A percentile compares a stretch with the other conserved stretches of the same genome.
phyloP scores from a whole-genome alignment of 2,113 vertebrate species.

The Clarias macrocephalus region DNA sequence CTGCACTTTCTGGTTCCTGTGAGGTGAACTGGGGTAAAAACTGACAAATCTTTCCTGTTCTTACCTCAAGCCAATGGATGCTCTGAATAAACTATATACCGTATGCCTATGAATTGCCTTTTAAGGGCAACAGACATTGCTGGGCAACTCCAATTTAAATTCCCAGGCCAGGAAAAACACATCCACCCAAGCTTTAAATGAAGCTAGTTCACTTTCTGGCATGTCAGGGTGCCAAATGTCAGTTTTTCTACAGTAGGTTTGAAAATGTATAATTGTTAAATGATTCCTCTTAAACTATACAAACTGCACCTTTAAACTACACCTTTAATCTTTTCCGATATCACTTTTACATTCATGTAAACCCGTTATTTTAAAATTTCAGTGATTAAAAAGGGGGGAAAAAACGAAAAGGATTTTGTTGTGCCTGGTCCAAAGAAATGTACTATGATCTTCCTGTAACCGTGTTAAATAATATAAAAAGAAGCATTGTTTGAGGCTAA shows the following conservation, averaged over 20 bases:
- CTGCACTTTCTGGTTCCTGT: background rate
- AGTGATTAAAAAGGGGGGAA: background rate
- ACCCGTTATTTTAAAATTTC: background rate
- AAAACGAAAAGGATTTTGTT: background rate
- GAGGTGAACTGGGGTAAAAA: background rate
- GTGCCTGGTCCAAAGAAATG: background rate
- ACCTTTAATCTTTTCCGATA: too few species aligned
- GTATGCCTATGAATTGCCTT: background rate
- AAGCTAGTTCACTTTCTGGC: background rate
- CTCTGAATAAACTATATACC: background rate
- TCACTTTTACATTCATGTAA: constrained; percentile 6
- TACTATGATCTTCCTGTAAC: background rate
- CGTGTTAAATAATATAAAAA: constrained; percentile 23
- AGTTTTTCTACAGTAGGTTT: background rate
- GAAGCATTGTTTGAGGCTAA: constrained; percentile 30
- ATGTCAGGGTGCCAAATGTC: background rate
- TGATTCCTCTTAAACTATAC: background rate
- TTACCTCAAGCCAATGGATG: background rate
- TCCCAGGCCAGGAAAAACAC: background rate
- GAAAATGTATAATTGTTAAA: background rate
- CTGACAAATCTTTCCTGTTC: background rate
- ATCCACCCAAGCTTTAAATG: background rate
- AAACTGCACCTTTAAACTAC: background rate
- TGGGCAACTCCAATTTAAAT: background rate
- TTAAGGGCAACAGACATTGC: background rate